These are phyloP conservation scores for Mormyrus hasselquistii DNA, from an alignment of 2,797 vertebrate species.

Conservation along the genomic window DNA sequence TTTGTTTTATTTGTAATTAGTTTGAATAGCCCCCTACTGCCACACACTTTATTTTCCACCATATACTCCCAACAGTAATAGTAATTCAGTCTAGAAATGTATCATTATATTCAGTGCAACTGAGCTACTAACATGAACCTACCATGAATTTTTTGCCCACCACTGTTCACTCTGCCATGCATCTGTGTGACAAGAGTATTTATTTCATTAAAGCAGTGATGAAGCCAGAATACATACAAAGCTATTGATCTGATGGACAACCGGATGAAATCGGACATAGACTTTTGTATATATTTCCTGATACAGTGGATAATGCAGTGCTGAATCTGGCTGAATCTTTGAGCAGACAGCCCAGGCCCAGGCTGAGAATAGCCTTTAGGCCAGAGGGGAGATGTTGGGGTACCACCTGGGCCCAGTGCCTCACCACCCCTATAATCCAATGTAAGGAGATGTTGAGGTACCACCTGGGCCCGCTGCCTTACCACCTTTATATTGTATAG, in stretches of 20 bases:
- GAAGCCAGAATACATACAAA: background rate
- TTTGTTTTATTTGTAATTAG: background rate
- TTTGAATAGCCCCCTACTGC: background rate
- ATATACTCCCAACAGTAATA: background rate
- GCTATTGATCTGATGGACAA: background rate
- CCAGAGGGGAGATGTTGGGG: background rate
- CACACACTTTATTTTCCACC: background rate
- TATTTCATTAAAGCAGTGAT: constrained; percentile 13
- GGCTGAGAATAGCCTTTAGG: background rate
- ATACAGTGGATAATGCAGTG: background rate
- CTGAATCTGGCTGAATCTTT: background rate
- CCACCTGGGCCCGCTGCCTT: no score
- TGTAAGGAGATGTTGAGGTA: background rate
- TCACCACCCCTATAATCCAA: background rate
- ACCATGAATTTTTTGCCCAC: background rate
- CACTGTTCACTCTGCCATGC: background rate
- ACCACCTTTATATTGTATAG: no score
- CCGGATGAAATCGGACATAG: background rate
- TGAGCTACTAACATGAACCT: background rate
- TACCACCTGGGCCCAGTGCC: background rate
- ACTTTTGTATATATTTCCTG: background rate
- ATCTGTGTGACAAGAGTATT: background rate
- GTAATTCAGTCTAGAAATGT: background rate
- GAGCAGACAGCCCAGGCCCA: background rate
- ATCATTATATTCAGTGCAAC: background rate